phyloP scores from a whole-genome alignment of 2,113 vertebrate species.

The Sterna hirundo region DNA sequence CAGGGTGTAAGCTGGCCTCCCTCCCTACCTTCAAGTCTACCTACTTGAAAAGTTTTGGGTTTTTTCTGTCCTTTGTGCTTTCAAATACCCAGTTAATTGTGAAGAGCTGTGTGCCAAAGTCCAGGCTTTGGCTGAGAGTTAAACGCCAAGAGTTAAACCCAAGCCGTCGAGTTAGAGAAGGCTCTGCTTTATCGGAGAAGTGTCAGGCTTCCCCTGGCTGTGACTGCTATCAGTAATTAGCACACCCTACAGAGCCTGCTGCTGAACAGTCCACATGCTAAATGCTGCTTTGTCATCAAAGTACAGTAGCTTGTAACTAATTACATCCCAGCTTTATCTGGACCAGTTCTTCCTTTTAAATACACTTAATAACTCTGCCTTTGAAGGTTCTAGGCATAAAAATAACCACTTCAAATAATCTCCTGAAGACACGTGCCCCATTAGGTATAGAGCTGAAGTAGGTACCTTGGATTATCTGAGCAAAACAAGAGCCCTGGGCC shows the following conservation, averaged over 20 bases:
- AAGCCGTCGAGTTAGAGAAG: background rate
- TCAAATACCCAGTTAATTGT: rapidly evolving
- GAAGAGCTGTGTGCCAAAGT: background rate
- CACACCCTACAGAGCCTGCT: constrained; percentile 36
- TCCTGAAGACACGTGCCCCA: constrained; percentile 6
- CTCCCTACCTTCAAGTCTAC: too few relatives aligned
- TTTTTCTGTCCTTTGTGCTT: background rate
- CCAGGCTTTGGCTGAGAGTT: background rate
- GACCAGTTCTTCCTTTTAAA: constrained; percentile 55
- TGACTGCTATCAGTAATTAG: constrained; percentile 53
- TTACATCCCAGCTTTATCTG: constrained; percentile 63
- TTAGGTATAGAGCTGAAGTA: constrained; percentile 36
- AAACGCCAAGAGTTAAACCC: background rate
- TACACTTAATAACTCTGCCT: constrained; percentile 57
- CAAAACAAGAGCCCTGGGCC: background rate
- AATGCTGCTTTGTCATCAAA: constrained; percentile 61
- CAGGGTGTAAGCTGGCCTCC: background rate
- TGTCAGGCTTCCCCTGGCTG: constrained; percentile 44
- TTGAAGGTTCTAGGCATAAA: constrained; percentile 48
- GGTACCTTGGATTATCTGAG: constrained; percentile 36
- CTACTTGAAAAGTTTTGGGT: background rate
- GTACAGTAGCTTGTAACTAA: constrained; percentile 67
- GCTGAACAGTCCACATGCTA: background rate
- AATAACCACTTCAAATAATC: constrained; percentile 63
- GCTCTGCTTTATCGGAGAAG: constrained; percentile 51